phyloP scores from a whole-genome alignment of 2,888 invertebrate species.

The Drosophila mettleri region DNA sequence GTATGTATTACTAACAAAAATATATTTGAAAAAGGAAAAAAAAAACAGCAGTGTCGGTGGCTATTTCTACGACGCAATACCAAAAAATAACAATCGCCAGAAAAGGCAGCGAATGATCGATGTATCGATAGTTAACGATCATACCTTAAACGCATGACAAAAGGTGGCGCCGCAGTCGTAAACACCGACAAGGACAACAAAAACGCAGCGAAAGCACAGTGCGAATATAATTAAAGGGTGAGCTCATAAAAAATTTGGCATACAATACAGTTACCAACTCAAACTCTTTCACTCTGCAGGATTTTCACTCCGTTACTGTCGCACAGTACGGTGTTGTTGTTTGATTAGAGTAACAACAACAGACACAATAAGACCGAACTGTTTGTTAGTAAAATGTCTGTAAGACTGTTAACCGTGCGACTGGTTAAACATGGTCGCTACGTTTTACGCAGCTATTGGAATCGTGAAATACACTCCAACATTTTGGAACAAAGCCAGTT shows the following conservation, averaged over 20 bases:
- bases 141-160: conserved; percentile 36
- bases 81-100: conserved; percentile 15
- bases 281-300: not conserved
- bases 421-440: conserved; percentile 88
- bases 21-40: not conserved
- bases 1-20: conserved; percentile 26
- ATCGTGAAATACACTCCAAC: conserved; percentile 86
- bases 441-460: conserved; percentile 86
- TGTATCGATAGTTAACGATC: conserved; percentile 42
- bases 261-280: not conserved
- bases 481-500: conserved; percentile 85
- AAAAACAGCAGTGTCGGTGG: conserved; percentile 24
- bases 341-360: conserved; percentile 13
- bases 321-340: conserved; percentile 17
- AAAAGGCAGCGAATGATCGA: conserved; percentile 24
- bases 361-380: conserved; percentile 15
- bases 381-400: conserved; percentile 85
- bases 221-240: conserved; percentile 31
- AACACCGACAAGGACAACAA: conserved; percentile 29
- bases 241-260: conserved; percentile 20
- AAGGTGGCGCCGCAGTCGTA: conserved; percentile 36
- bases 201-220: conserved; percentile 4
- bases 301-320: not conserved
- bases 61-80: conserved; percentile 57
- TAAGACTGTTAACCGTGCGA: conserved; percentile 86